Percentiles rank a stretch among this genome's conserved stretches.
Conservation (phyloP, 2,888 invertebrate species). For the Lutraria lutraria region DNA sequence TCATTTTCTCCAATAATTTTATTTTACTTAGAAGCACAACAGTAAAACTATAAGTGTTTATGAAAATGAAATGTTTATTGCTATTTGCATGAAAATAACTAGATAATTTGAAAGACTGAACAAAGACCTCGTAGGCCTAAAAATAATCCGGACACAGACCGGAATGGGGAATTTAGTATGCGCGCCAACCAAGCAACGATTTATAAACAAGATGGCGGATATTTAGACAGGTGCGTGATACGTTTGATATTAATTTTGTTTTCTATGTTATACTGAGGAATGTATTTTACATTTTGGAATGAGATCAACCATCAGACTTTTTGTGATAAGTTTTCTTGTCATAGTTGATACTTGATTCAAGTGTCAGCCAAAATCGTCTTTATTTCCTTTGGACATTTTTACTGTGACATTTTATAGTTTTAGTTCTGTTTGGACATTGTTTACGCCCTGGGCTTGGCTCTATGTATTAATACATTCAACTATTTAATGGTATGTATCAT, state of each 20-base stretch:
- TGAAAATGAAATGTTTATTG: too few species aligned
- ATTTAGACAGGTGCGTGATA: constrained; percentile 67
- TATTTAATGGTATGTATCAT: too few species aligned
- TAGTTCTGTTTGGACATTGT: neutral
- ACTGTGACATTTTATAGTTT: neutral
- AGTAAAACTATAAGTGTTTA: too few species aligned
- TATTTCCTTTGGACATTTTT: neutral
- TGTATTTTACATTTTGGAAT: neutral
- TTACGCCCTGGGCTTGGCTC: neutral
- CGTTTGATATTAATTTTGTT: constrained; percentile 9
- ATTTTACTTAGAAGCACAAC: too few species aligned
- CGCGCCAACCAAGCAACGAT: constrained; percentile 71
- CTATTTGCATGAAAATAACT: too few species aligned
- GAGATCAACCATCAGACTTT: neutral
- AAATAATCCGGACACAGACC: neutral
- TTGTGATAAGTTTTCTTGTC: neutral
- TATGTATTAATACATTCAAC: too few species aligned
- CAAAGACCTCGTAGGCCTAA: too few species aligned
- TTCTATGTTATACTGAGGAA: neutral
- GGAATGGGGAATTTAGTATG: neutral
- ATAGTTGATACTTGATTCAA: neutral
- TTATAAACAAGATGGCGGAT: constrained; percentile 77
- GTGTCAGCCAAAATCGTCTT: neutral
- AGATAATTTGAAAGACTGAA: too few species aligned
- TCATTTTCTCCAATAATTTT: too few species aligned